Evolutionary conservation across 2,888 invertebrate species (phyloP).

Genomic region (Rhorus exstirpatorius): DNA sequence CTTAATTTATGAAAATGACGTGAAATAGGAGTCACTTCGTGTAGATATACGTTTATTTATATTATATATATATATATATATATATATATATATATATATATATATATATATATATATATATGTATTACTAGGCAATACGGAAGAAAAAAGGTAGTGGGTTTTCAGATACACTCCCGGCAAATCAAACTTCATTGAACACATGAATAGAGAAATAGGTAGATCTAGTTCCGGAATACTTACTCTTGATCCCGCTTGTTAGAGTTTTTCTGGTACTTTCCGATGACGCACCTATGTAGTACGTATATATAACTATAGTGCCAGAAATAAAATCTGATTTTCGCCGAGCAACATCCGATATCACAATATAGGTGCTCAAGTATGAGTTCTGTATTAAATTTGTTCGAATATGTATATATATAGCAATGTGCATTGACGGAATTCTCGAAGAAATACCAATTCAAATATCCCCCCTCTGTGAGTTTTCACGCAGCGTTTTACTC

Average conservation of each 20-base stretch:
- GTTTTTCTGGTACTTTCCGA: too few species aligned
- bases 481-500: conserved; percentile 32
- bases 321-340: not conserved
- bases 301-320: not conserved
- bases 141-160: not conserved
- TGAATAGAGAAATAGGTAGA: conserved; percentile 15
- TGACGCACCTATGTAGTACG: too few species aligned
- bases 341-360: not conserved
- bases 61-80: not conserved
- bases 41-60: conserved; percentile 14
- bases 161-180: conserved; percentile 23
- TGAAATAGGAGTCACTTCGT: conserved; percentile 78
- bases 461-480: conserved; percentile 16
- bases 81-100: not conserved
- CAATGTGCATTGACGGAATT: not conserved
- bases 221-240: too few species aligned
- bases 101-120: not conserved
- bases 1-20: conserved; percentile 82
- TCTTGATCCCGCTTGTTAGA: too few species aligned
- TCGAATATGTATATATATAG: too few species aligned
- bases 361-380: too few species aligned
- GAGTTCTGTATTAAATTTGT: too few species aligned
- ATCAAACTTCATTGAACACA: conserved; percentile 12
- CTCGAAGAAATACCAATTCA: conserved; percentile 4
- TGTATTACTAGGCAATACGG: too few species aligned